Base-by-base conservation (phyloP, 1,140 invertebrate genomes). In the Cylas formicarius region DNA sequence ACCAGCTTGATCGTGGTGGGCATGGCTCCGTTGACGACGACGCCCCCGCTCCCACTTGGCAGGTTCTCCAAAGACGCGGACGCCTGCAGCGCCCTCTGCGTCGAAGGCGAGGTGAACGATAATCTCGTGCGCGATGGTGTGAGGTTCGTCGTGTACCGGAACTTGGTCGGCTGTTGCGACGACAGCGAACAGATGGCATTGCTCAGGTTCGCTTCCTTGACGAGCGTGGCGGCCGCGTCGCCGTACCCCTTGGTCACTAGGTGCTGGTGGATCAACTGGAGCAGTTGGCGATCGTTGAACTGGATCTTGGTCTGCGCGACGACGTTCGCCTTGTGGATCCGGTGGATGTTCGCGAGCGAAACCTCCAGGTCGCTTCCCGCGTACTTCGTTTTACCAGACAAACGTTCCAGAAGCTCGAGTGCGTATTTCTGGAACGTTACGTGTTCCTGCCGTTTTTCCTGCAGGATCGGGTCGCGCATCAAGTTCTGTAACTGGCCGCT, bases 391-490 rank as follows among this genome's bases (percentile, higher is more conserved):
- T 92, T 92, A 2, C 94, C 92, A 14, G 90, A 91, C 2, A 98
- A 86, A 2, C 82, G 71, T 66, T 95, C 90, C 40, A 98, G 75
- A 10, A 99, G 69, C 57, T 94, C 86, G 11, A 93, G 69, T 3
- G 92, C 91, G 67, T 93, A 91, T 64, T 93, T 93, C 67, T 96
- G 94, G 68, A 99, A 98, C 62, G 83, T 83, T 0, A 94, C 86
- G 68, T 98, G 95, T 57, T 97, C 92, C 47, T 86, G 81, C 0
- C 90, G 73, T 67, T 94, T 96, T 67, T 99, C 96, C 72, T 96
- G 91, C 1, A 97, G 71, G 47, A 89, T 91, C 17, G 96, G 95
- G 71, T 97, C 92, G 49, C 90, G 84, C 87, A 97, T 97, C 16
- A 98, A 67, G 29, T 77, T 77, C 67, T 97, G 91, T 45, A 99